These are phyloP conservation scores for Neogobius melanostomus DNA, from an alignment of 2,113 vertebrate species.

Conservation along the genomic window DNA sequence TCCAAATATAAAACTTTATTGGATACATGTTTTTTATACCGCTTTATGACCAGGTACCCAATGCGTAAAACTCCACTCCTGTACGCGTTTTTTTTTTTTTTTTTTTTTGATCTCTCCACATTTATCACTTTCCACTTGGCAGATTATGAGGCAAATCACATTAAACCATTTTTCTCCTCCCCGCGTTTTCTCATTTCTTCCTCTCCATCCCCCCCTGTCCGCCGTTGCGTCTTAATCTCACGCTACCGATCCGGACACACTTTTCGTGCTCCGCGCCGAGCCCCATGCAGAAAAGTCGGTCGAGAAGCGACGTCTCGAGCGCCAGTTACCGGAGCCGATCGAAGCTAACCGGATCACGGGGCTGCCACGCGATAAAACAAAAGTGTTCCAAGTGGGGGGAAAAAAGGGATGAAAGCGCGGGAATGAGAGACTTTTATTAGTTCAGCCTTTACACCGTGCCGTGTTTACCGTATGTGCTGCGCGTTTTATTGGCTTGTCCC, in stretches of 20 bases:
- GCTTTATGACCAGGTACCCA: background rate
- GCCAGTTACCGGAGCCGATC: constrained; percentile 75
- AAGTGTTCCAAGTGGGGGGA: constrained; percentile 65
- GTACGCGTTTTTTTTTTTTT: background rate
- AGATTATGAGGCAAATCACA: background rate
- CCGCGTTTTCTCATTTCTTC: background rate
- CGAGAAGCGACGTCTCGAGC: constrained; percentile 74
- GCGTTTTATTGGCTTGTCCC: constrained; percentile 72
- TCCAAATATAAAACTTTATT: background rate
- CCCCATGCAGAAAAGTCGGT: constrained; percentile 65
- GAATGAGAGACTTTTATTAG: constrained; percentile 79
- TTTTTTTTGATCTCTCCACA: background rate
- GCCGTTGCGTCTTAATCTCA: constrained; percentile 6
- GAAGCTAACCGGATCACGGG: constrained; percentile 78
- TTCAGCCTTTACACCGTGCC: constrained; percentile 67
- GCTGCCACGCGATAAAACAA: constrained; percentile 67
- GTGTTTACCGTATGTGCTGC: constrained; percentile 71
- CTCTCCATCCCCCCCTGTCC: background rate
- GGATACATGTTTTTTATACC: background rate
- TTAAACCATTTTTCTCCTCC: constrained; percentile 3
- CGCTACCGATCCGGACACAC: constrained; percentile 17
- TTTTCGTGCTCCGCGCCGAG: constrained; percentile 8
- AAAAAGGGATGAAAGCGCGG: constrained; percentile 36
- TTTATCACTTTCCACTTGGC: constrained; percentile 3
- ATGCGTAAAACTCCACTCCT: constrained; percentile 5